These are phyloP conservation scores for Carassius auratus DNA, from an alignment of 2,113 vertebrate genomes.

Conservation along the genomic window DNA sequence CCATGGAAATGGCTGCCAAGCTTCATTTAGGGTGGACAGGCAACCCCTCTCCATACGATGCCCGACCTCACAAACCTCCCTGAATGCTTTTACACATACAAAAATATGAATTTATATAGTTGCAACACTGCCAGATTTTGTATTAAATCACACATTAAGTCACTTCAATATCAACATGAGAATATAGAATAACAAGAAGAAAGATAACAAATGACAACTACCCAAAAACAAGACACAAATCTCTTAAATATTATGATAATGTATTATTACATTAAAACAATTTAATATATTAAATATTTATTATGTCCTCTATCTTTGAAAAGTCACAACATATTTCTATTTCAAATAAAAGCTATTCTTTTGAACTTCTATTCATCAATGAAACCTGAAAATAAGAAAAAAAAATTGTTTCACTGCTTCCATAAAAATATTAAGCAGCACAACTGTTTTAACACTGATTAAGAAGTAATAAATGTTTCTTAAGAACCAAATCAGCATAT, in stretches of 20 bases:
- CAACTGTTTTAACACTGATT: not conserved
- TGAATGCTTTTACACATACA: not conserved
- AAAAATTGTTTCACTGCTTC: not conserved
- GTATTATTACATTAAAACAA: too few relatives aligned
- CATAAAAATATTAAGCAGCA: not conserved
- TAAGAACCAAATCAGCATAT: not conserved
- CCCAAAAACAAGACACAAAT: not conserved
- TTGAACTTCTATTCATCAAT: too few relatives aligned
- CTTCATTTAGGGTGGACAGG: conserved; percentile 54
- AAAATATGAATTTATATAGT: not conserved
- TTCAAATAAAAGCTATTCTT: not conserved
- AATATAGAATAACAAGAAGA: not conserved
- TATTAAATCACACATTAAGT: not conserved
- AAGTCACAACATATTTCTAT: not conserved
- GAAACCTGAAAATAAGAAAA: not conserved
- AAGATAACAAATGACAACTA: not conserved
- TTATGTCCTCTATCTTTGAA: too few relatives aligned
- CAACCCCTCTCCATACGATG: conserved; percentile 12
- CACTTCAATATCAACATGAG: not conserved
- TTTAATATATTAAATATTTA: too few relatives aligned
- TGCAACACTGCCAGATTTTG: not conserved
- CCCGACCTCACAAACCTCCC: not conserved
- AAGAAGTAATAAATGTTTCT: not conserved
- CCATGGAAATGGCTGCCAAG: conserved; percentile 42
- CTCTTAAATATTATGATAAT: not conserved